phyloP scores from a whole-genome alignment of 1,140 invertebrate species.

The Chironomus striatipennis region DNA sequence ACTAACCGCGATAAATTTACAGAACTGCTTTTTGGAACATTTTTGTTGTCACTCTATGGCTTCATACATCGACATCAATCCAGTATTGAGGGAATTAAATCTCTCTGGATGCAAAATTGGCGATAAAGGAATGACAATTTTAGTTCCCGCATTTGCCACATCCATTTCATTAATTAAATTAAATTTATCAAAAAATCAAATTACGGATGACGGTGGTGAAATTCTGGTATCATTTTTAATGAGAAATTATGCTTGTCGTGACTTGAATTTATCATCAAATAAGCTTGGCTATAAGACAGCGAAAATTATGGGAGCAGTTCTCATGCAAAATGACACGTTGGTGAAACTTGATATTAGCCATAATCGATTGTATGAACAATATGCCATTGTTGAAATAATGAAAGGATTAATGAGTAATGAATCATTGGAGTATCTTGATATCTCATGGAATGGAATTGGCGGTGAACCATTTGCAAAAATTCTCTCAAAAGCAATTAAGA shows the following conservation, averaged over 20 bases:
- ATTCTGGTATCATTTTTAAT: background rate
- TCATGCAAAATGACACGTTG: background rate
- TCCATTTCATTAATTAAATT: background rate
- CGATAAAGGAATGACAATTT: background rate
- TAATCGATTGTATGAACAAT: background rate
- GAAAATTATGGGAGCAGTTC: background rate
- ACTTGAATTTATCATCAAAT: background rate
- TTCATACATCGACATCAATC: background rate
- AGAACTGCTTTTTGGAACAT: background rate
- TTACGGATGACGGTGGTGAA: background rate
- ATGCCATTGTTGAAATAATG: slow-evolving; percentile 9
- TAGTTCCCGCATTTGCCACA: background rate
- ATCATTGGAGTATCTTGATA: background rate
- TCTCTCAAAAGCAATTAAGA: background rate
- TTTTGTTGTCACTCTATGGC: background rate
- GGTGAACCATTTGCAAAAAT: background rate
- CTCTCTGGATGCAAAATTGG: background rate
- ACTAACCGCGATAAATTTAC: background rate
- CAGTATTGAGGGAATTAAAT: background rate
- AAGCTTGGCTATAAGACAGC: background rate
- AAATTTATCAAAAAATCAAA: background rate
- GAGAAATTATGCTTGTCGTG: background rate
- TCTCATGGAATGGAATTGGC: background rate
- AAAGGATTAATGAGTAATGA: background rate
- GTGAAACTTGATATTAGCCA: background rate